phyloP scores from a whole-genome alignment of 2,888 invertebrate genomes.

The Mythimna ferrago region DNA sequence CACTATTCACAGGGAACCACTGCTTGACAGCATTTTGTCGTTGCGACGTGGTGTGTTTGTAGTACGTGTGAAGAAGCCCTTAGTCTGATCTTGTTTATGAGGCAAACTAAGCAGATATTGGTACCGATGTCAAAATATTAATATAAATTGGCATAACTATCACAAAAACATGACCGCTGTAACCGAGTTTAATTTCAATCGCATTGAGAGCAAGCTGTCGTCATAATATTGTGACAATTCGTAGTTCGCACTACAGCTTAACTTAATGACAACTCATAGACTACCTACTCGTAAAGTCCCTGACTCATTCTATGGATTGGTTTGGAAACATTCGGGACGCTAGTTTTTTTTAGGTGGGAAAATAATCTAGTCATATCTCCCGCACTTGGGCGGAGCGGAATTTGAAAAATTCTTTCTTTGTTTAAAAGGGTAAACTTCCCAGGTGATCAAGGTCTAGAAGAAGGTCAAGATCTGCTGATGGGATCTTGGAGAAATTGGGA shows the following conservation, averaged over 20 bases:
- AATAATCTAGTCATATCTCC: no score
- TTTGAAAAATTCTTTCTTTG: no score
- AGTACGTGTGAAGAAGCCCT: no score
- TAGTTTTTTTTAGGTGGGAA: background rate
- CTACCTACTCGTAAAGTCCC: conserved; percentile 47
- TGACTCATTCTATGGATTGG: conserved; percentile 55
- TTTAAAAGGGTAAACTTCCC: no score
- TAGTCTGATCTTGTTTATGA: no score
- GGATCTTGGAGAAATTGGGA: no score
- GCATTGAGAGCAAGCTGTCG: conserved; percentile 14
- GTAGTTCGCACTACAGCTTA: conserved; percentile 20
- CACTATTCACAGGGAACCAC: no score
- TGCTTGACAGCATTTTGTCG: no score
- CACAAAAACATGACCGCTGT: background rate
- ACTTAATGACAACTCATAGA: conserved; percentile 33
- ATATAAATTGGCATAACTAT: background rate
- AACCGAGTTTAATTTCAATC: conserved; percentile 11
- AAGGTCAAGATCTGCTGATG: no score
- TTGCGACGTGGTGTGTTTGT: no score
- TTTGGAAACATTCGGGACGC: conserved; percentile 43
- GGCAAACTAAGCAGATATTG: background rate
- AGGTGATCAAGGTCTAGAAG: no score
- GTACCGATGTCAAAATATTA: background rate
- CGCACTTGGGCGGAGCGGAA: no score
- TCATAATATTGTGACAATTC: conserved; percentile 30